Evolutionary conservation across 2,888 invertebrate genomes (phyloP), one percentile per base, ranked within the genome.

Genomic region (Phaedon cochleariae): DNA sequence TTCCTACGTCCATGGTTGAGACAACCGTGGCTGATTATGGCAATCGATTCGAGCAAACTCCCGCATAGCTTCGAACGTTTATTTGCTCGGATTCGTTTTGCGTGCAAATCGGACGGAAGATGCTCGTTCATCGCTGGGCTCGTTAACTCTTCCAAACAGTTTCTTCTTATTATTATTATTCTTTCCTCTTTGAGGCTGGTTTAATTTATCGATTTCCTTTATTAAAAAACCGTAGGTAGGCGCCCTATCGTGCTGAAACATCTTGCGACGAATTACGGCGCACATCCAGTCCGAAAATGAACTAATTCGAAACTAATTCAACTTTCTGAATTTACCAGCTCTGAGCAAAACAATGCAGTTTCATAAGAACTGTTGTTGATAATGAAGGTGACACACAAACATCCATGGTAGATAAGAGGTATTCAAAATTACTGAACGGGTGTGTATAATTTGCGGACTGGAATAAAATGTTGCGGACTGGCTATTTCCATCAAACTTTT

Each of bases 161-260:
- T n/a, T n/a, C 10, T 41, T 41, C 41, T 41, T 41, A n/a, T 41
- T 41, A n/a, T 41, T 41, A n/a, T 41, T 26, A 7, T 26, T 26
- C 26, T 26, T 26, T 26, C 7, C 26, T 41, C 15, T 15, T n/a
- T 15, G 41, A 41, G 15, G 12, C 10, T 60, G 60, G 41, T 52
- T 60, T 65, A 57, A 65, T 65, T 65, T 65, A 65, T 65, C 46
- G 64, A 60, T 65, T 65, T 65, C 64, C 45, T 34, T 45, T 60
- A 65, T 60, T 65, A 60, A 60, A 65, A 60, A 60, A 31, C 64
- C 31, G 60, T 61, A 60, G 64, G 60, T 60, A 61, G 64, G 60
- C 57, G 15, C 62, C 60, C 64, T 60, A 61, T 65, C 57, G 64
- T 58, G 34, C 41, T n/a, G 41, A 41, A 41, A 41, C 41, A 41